A percentile compares a stretch with the other conserved stretches of the same genome.
Evolutionary conservation across 92 coral and sea anemone genomes (phyloP).

Genomic region (Epizoanthus illoricatus): DNA sequence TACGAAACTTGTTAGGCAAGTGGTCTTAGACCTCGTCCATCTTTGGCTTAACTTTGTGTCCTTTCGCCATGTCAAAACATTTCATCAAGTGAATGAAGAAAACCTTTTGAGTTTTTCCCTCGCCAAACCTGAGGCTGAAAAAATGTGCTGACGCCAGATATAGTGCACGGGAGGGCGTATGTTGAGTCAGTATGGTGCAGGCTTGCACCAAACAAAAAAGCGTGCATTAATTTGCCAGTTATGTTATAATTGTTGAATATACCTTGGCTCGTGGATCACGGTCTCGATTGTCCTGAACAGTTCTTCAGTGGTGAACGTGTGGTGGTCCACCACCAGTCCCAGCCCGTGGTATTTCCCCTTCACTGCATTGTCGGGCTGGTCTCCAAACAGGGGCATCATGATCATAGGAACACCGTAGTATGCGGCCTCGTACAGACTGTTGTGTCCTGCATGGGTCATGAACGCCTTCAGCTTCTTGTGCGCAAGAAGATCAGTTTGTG

Average conservation of each 20-base stretch:
- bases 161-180: too few relatives aligned
- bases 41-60: too few relatives aligned
- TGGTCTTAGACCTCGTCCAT: too few relatives aligned
- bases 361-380: conserved; percentile 15
- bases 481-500: conserved; percentile 30
- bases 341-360: conserved; percentile 17
- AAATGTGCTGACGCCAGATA: too few relatives aligned
- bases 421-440: conserved; percentile 21
- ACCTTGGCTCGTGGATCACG: conserved; percentile 52
- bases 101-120: too few relatives aligned
- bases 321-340: conserved; percentile 11
- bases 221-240: too few relatives aligned
- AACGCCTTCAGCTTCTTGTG: conserved; percentile 18
- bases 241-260: not conserved
- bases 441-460: conserved; percentile 22
- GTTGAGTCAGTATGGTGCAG: too few relatives aligned
- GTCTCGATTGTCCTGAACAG: conserved; percentile 40
- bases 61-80: too few relatives aligned
- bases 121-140: too few relatives aligned
- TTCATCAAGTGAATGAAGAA: too few relatives aligned
- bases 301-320: conserved; percentile 20
- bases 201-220: too few relatives aligned
- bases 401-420: conserved; percentile 29
- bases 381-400: conserved; percentile 10
- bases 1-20: too few relatives aligned